Evolutionary conservation across 92 coral and sea anemone genomes (phyloP).

Genomic region (Epizoanthus rinbou): DNA sequence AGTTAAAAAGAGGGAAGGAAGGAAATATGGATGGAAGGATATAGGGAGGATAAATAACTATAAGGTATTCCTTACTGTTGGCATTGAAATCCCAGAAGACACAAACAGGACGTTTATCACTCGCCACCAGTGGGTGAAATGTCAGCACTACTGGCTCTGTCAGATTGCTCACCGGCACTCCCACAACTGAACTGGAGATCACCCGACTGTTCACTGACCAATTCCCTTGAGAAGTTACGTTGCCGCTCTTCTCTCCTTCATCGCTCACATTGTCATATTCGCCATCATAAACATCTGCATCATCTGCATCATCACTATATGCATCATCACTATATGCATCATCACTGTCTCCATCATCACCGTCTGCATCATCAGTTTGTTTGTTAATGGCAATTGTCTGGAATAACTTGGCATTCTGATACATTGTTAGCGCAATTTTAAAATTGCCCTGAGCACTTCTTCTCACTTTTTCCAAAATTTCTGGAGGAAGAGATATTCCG

Average conservation of each 20-base stretch:
- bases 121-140: constrained; percentile 41
- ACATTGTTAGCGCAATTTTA: constrained; percentile 68
- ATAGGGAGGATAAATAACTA: background rate
- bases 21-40: background rate
- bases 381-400: constrained; percentile 40
- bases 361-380: background rate
- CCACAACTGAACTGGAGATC: constrained; percentile 54
- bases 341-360: background rate
- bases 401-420: constrained; percentile 74
- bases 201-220: constrained; percentile 50
- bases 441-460: constrained; percentile 9
- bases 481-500: constrained; percentile 52
- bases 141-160: constrained; percentile 50
- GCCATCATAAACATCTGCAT: background rate
- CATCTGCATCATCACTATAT: background rate
- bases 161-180: constrained; percentile 42
- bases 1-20: no score
- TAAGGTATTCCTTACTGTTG: constrained; percentile 21
- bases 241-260: background rate
- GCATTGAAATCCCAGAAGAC: constrained; percentile 66
- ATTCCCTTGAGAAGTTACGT: background rate
- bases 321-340: background rate
- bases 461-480: constrained; percentile 31
- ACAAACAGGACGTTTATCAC: constrained; percentile 33
- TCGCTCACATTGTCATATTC: constrained; percentile 41